Base-by-base conservation (phyloP, 2,113 vertebrate species). In the Albula goreensis region DNA sequence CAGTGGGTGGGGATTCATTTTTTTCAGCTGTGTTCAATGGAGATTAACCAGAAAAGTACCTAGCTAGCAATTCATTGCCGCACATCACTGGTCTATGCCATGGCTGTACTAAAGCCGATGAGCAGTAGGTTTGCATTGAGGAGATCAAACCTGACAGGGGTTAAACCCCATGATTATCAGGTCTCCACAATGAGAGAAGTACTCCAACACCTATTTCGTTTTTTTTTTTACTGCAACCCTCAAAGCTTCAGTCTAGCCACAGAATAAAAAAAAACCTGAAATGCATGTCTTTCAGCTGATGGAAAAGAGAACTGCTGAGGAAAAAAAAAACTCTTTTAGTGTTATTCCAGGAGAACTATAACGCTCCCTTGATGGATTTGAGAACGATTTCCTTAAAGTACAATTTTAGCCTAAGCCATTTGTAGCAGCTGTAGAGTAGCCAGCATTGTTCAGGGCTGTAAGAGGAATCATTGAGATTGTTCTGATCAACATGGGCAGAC, bases 311-410 rank as follows among this genome's bases (percentile, higher is more conserved):
- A 80, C 17, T 80, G 13, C 50, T 13, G 5, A 12, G 31, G 8
- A 66, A 25, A 83, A 53, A 78, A 89, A 87, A 56, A 66, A 74
- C 86, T 82, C n/a, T 74, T 31, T 31, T 19, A 66, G 60, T 9
- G n/a, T 11, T 31, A 74, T 31, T 25, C 2, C 70, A 25, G 25
- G 70, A 31, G n/a, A 74, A 74, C 70, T 5, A 74, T 74, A 74
- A 74, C n/a, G 1, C n/a, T 74, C 70, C 53, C n/a, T 31, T 10
- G 70, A 74, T 74, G 70, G 70, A 74, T 74, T 10, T 74, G n/a
- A 31, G n/a, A 31, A 31, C n/a, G 10, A 22, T 74, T 74, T 74
- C 9, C 70, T 74, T 74, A 31, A 74, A 74, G 70, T 10, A 11
- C n/a, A 74, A 74, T 74, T 22, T 74, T 74, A 8, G 70, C 7